Evolutionary conservation across 2,888 invertebrate genomes (phyloP).

Genomic region (Acronicta alni): DNA sequence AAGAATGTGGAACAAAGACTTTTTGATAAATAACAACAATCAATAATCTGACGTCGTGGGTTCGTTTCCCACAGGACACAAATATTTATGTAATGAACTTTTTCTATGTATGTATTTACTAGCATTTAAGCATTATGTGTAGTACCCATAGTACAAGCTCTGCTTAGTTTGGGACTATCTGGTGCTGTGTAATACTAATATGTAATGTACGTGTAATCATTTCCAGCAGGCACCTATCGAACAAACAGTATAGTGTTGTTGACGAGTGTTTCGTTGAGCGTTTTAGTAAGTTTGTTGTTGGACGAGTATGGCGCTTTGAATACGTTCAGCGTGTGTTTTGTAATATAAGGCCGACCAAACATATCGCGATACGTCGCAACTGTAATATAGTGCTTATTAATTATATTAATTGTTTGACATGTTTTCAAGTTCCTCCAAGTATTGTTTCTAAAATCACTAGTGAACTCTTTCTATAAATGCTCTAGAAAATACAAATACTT

Average conservation of each 20-base stretch:
- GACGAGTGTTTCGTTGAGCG: slow-evolving; percentile 55
- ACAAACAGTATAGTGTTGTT: slow-evolving; percentile 54
- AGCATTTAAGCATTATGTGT: too few species aligned
- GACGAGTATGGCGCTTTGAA: slow-evolving; percentile 52
- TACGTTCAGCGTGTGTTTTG: slow-evolving; percentile 52
- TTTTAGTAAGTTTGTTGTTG: slow-evolving; percentile 63
- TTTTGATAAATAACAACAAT: background rate
- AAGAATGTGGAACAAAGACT: too few species aligned
- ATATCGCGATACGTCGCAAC: slow-evolving; percentile 28
- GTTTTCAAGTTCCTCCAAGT: too few species aligned
- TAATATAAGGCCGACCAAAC: slow-evolving; percentile 29
- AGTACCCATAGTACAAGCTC: too few species aligned
- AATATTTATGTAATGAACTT: too few species aligned
- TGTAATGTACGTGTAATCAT: slow-evolving; percentile 17
- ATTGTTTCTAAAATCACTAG: too few species aligned
- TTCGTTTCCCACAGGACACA: too few species aligned
- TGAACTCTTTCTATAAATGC: background rate
- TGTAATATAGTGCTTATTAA: background rate
- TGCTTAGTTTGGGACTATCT: too few species aligned
- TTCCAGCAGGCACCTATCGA: slow-evolving; percentile 49
- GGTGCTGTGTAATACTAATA: too few species aligned
- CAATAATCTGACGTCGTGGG: slow-evolving; percentile 6
- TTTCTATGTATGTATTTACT: too few species aligned
- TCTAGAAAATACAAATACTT: slow-evolving; percentile 1
- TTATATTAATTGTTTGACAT: background rate